Evolutionary conservation across 2,113 vertebrate genomes (phyloP).

Genomic region (Vidua chalybeata): DNA sequence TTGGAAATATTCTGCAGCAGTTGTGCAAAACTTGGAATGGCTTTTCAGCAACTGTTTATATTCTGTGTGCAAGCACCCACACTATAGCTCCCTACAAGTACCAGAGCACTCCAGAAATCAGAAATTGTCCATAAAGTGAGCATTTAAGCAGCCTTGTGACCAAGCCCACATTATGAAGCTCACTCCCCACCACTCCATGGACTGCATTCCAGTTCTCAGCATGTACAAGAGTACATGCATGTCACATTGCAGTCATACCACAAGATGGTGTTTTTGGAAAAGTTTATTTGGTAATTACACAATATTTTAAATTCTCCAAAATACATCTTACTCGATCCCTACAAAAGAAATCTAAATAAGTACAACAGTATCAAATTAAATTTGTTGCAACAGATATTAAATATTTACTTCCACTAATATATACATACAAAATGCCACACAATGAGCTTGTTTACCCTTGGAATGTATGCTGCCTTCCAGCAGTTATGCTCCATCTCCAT

Average conservation of each 20-base stretch:
- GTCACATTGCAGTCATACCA: background rate
- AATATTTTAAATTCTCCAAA: conserved; percentile 83
- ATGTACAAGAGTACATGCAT: background rate
- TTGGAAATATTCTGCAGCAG: background rate
- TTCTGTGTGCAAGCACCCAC: background rate
- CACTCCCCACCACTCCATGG: background rate
- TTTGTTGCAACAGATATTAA: conserved; percentile 76
- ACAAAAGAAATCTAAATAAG: conserved; percentile 84
- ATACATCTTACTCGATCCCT: conserved; percentile 86
- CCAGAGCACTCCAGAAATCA: background rate
- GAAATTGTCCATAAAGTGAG: background rate
- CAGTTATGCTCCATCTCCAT: conserved; percentile 13
- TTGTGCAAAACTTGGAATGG: background rate
- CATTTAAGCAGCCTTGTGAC: background rate
- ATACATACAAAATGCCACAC: conserved; percentile 80
- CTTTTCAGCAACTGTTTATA: background rate
- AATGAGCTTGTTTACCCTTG: conserved; percentile 69
- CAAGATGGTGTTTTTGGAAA: conserved; percentile 71
- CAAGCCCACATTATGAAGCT: background rate
- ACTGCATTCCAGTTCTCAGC: background rate
- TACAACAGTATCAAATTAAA: conserved; percentile 88
- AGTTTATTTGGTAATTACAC: conserved; percentile 80
- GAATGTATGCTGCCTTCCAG: conserved; percentile 74
- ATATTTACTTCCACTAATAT: conserved; percentile 80
- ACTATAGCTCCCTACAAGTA: background rate